Conservation (phyloP, 2,113 vertebrate genomes). For the Oncorhynchus kisutch region DNA sequence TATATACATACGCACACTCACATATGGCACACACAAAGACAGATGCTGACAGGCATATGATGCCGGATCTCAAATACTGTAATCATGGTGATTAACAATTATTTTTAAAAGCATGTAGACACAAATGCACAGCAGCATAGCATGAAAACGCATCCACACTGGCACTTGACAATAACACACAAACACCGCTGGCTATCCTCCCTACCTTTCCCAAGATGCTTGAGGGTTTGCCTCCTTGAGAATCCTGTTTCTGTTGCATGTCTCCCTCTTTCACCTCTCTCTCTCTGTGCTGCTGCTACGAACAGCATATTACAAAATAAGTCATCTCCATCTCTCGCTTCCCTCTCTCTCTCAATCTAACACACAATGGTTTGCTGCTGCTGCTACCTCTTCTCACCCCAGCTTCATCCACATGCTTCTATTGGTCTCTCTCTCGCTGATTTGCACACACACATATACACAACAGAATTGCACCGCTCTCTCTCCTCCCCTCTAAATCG, state of each 20-base stretch:
- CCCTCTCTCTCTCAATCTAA: neutral
- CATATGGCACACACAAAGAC: neutral
- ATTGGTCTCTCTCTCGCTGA: conserved; percentile 49
- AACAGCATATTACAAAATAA: conserved; percentile 51
- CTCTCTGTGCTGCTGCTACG: conserved; percentile 29
- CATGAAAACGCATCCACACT: too few relatives aligned
- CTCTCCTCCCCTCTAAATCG: conserved; percentile 12
- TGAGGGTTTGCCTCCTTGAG: conserved; percentile 39
- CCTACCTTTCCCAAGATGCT: conserved; percentile 65
- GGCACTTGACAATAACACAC: neutral
- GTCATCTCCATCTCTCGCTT: conserved; percentile 34
- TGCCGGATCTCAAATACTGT: too few relatives aligned
- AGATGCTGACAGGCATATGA: neutral
- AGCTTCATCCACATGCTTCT: conserved; percentile 62
- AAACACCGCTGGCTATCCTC: conserved; percentile 11
- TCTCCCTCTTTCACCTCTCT: conserved; percentile 48
- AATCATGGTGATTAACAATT: too few relatives aligned
- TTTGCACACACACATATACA: conserved; percentile 28
- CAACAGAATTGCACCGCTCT: conserved; percentile 25
- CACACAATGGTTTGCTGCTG: conserved; percentile 36
- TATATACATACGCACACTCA: neutral
- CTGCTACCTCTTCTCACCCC: conserved; percentile 14
- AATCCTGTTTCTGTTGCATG: conserved; percentile 68
- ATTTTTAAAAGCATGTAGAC: neutral
- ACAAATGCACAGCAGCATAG: conserved; percentile 7